phyloP scores from a whole-genome alignment of 1,140 invertebrate genomes.

The Drosophila sp. region DNA sequence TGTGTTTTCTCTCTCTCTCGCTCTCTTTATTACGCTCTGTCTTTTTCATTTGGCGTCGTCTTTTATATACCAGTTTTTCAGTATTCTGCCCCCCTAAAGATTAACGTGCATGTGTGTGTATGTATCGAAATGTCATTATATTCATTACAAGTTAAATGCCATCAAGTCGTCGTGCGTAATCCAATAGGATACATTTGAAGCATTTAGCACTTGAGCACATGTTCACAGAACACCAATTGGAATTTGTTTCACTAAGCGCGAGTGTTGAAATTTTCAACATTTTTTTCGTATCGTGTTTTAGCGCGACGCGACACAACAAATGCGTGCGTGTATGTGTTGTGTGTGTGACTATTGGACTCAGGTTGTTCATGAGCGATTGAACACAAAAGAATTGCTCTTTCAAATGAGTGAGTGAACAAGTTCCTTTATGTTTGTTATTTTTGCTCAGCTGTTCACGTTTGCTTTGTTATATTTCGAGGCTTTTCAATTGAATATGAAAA shows the following conservation, averaged over 20 bases:
- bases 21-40: conserved; percentile 56
- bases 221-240: conserved; percentile 24
- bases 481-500: too few species aligned
- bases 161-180: conserved; percentile 28
- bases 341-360: conserved; percentile 27
- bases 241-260: conserved; percentile 45
- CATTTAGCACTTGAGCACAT: conserved; percentile 28
- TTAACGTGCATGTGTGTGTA: conserved; percentile 57
- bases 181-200: conserved; percentile 40
- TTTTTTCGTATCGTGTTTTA: conserved; percentile 50
- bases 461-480: too few species aligned
- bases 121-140: conserved; percentile 78
- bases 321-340: conserved; percentile 38
- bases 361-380: too few species aligned
- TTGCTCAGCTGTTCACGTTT: too few species aligned
- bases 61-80: conserved; percentile 83
- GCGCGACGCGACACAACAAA: conserved; percentile 70
- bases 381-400: too few species aligned
- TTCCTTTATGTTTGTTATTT: too few species aligned
- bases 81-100: conserved; percentile 52
- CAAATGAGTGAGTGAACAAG: too few species aligned
- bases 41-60: conserved; percentile 76
- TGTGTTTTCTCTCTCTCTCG: conserved; percentile 18
- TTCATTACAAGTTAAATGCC: conserved; percentile 41
- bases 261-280: conserved; percentile 41